Conservation (phyloP, 2,113 vertebrate species). For the Fukomys damarensis region DNA sequence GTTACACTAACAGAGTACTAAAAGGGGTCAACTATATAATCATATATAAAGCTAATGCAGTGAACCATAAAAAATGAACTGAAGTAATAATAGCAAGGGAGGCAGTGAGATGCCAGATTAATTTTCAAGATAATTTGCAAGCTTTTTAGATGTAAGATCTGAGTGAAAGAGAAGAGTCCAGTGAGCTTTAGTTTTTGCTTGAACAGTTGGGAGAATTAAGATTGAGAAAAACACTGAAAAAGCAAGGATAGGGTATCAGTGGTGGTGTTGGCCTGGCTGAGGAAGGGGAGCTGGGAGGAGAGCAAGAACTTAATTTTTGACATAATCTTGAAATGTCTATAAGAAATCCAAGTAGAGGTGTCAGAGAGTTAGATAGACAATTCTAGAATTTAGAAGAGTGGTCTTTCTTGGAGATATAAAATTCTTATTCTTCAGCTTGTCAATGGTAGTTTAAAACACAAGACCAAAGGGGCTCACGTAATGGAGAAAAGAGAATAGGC, state of each 20-base stretch:
- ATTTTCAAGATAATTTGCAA: not conserved
- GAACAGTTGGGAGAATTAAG: not conserved
- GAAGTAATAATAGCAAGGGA: not conserved
- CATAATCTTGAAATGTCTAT: not conserved
- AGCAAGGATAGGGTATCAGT: not conserved
- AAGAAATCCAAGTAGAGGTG: not conserved
- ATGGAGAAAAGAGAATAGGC: not conserved
- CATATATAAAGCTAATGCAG: not conserved
- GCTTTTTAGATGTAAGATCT: not conserved
- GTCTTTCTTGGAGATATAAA: not conserved
- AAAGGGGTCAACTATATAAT: not conserved
- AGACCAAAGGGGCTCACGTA: not conserved
- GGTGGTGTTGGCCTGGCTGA: not conserved
- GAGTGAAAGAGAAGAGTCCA: constrained; percentile 10
- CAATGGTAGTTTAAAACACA: not conserved
- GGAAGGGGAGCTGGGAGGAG: not conserved
- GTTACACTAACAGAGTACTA: not conserved
- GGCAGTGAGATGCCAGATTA: not conserved
- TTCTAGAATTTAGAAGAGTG: not conserved
- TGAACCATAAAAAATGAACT: not conserved
- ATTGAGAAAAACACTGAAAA: constrained; percentile 26
- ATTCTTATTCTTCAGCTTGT: not conserved
- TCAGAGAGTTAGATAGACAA: not conserved
- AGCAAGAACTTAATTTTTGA: not conserved
- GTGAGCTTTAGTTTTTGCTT: not conserved